Conservation (phyloP, 2,888 invertebrate species). For the Microctonus brassicae region DNA sequence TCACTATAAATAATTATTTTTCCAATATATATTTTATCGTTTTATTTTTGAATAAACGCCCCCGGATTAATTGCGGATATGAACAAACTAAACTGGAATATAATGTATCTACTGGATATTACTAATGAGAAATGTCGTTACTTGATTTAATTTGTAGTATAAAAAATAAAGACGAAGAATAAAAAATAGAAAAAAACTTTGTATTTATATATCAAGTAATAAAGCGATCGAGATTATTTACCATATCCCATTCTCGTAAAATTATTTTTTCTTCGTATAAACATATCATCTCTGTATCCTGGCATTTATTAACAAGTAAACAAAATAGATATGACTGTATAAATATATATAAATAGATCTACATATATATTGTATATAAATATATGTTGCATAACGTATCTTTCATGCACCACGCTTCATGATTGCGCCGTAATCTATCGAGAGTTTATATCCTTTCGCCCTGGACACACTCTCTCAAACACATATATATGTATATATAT, state of each 20-base stretch:
- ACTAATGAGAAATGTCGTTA: background rate
- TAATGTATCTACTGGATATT: background rate
- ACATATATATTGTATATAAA: background rate
- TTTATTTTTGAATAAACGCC: constrained; percentile 24
- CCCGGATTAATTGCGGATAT: constrained; percentile 45
- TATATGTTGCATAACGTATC: background rate
- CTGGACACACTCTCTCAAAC: constrained; percentile 15
- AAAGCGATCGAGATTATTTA: background rate
- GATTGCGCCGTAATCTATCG: constrained; percentile 2
- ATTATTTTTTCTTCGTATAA: background rate
- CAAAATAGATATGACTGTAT: background rate
- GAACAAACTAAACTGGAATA: constrained; percentile 16
- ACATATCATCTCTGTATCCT: background rate
- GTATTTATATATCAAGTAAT: background rate
- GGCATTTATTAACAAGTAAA: background rate
- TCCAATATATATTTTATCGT: constrained; percentile 36
- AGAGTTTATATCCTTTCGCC: constrained; percentile 39
- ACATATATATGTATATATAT: no score
- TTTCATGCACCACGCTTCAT: constrained; percentile 24
- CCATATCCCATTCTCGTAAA: background rate
- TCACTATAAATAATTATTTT: background rate
- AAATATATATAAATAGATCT: background rate
- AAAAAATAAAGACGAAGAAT: background rate
- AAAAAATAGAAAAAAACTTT: background rate
- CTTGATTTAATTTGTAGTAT: background rate